A percentile compares a stretch with the other conserved stretches of the same genome.
Evolutionary conservation across 2,113 vertebrate species (phyloP).

Genomic region (Seriola quinqueradiata): DNA sequence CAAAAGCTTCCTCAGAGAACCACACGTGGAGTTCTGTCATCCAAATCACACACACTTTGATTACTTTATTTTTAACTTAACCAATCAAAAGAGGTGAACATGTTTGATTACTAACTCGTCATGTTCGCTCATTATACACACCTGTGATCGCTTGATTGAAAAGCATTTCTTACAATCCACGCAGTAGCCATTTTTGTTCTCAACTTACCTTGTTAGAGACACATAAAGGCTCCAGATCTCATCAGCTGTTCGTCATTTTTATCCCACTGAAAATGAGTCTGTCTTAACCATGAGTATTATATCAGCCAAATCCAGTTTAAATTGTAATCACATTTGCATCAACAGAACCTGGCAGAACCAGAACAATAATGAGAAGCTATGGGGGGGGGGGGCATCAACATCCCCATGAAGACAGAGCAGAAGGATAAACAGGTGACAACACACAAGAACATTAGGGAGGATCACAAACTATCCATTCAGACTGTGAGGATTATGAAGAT

Average conservation of each 20-base stretch:
- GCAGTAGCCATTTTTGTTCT: background rate
- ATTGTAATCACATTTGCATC: background rate
- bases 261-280: background rate
- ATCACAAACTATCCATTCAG: conserved; percentile 54
- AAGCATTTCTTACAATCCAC: too few species aligned
- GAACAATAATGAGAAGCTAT: background rate
- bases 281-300: background rate
- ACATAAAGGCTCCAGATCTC: background rate
- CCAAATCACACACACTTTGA: background rate
- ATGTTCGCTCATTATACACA: too few species aligned
- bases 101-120: too few species aligned
- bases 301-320: background rate
- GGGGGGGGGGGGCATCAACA: background rate
- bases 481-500: conserved; percentile 63
- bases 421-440: conserved; percentile 65
- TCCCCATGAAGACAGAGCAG: conserved; percentile 48
- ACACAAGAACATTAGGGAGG: conserved; percentile 50
- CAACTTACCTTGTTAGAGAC: background rate
- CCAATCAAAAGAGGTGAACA: too few species aligned
- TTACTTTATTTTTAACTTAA: too few species aligned
- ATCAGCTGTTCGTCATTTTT: background rate
- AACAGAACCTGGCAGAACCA: conserved; percentile 3
- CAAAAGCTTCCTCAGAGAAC: background rate
- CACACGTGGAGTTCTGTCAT: background rate
- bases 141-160: too few species aligned